Conservation (phyloP, 2,113 vertebrate species). For the Corvus moneduloides region DNA sequence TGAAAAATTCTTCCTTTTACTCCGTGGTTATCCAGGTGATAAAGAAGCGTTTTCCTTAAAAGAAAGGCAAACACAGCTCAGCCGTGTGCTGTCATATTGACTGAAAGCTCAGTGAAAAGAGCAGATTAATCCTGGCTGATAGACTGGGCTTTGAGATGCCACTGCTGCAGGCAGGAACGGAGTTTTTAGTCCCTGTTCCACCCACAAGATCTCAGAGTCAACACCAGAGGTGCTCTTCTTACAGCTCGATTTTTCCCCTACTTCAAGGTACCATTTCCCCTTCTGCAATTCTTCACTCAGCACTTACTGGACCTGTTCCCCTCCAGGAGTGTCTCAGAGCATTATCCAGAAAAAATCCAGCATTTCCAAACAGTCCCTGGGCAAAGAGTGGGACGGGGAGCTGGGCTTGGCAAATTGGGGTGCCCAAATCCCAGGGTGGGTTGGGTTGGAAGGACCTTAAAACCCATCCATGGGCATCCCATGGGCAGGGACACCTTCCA, state of each 20-base stretch:
- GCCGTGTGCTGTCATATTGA: not conserved
- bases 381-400: not conserved
- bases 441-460: not conserved
- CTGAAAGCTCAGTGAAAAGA: not conserved
- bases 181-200: not conserved
- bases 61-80: not conserved
- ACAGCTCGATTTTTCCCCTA: accelerated
- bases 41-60: not conserved
- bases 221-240: accelerated
- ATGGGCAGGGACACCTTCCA: not conserved
- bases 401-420: accelerated
- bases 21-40: not conserved
- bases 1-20: not conserved
- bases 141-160: not conserved
- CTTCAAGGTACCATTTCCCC: accelerated
- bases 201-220: not conserved
- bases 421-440: too few relatives aligned
- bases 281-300: not conserved
- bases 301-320: not conserved
- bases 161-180: not conserved
- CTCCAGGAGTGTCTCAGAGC: accelerated
- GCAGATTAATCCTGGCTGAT: not conserved
- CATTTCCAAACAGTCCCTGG: not conserved
- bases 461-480: not conserved
- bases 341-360: not conserved